Percentiles rank a stretch among this genome's conserved stretches.
These are phyloP conservation scores for Drosophila pseudotalamancana DNA, from an alignment of 2,888 invertebrate genomes.

Conservation along the genomic window DNA sequence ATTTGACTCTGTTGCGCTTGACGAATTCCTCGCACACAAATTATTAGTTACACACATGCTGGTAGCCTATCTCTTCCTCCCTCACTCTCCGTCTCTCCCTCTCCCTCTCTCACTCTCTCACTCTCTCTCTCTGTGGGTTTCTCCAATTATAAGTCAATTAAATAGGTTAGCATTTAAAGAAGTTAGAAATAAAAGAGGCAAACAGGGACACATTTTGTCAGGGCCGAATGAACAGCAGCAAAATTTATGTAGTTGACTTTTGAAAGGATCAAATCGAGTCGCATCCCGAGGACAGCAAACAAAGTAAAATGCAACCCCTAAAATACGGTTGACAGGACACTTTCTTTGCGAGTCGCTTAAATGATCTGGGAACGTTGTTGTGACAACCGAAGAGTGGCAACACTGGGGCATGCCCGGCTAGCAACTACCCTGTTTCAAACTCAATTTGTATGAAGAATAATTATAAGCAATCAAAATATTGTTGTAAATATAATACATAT, in stretches of 20 bases:
- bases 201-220: slow-evolving; percentile 78
- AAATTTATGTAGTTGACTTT: slow-evolving; percentile 68
- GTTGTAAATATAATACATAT: no score
- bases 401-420: not conserved
- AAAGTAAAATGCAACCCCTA: slow-evolving; percentile 20
- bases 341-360: slow-evolving; percentile 28
- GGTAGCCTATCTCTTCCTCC: slow-evolving; percentile 29
- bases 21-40: slow-evolving; percentile 72
- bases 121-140: slow-evolving; percentile 46
- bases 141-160: slow-evolving; percentile 82
- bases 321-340: slow-evolving; percentile 29
- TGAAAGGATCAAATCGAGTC: slow-evolving; percentile 40
- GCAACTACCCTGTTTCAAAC: not conserved
- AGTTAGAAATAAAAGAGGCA: slow-evolving; percentile 65
- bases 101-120: slow-evolving; percentile 1
- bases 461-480: no score
- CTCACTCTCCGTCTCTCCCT: not conserved
- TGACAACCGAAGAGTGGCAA: not conserved
- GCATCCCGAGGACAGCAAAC: slow-evolving; percentile 27
- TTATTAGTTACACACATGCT: slow-evolving; percentile 81
- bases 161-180: slow-evolving; percentile 75
- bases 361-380: slow-evolving; percentile 24
- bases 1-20: slow-evolving; percentile 73
- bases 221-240: slow-evolving; percentile 64
- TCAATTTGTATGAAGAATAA: no score